Conservation (phyloP, 2,888 invertebrate genomes). For the Rhingia campestris region DNA sequence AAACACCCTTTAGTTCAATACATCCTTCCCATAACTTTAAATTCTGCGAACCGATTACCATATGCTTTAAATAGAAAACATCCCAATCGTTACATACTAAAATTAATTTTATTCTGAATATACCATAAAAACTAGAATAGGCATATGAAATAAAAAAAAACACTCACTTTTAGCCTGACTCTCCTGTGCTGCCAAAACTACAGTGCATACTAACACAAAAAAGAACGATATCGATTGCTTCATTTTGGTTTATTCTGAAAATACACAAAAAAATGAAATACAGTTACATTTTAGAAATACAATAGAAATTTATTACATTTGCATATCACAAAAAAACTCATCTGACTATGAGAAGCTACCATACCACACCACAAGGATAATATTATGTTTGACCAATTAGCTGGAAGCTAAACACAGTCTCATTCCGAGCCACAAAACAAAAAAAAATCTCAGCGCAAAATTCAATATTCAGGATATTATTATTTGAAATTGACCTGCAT, state of each 20-base stretch:
- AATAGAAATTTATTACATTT: not conserved
- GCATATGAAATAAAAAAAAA: not conserved
- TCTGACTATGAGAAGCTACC: not conserved
- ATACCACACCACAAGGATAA: constrained; percentile 7
- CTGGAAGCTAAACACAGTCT: not conserved
- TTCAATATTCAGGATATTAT: constrained; percentile 10
- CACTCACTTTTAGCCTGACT: constrained; percentile 82
- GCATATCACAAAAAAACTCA: not conserved
- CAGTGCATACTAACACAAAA: constrained; percentile 80
- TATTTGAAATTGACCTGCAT: not conserved
- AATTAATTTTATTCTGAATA: too few species aligned
- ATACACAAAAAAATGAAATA: constrained; percentile 25
- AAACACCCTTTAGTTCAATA: too few species aligned
- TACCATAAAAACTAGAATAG: not conserved
- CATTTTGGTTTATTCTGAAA: constrained; percentile 77
- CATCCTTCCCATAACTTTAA: too few species aligned
- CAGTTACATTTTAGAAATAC: constrained; percentile 3
- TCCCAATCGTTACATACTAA: too few species aligned
- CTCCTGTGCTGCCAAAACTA: constrained; percentile 81
- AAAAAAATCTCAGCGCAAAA: constrained; percentile 2
- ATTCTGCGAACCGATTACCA: too few species aligned
- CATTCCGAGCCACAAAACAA: not conserved
- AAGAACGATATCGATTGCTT: constrained; percentile 81
- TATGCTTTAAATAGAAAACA: too few species aligned
- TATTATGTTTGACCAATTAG: constrained; percentile 27